These are phyloP conservation scores for Aptenodytes patagonicus DNA, from an alignment of 2,113 vertebrate species.

Conservation along the genomic window DNA sequence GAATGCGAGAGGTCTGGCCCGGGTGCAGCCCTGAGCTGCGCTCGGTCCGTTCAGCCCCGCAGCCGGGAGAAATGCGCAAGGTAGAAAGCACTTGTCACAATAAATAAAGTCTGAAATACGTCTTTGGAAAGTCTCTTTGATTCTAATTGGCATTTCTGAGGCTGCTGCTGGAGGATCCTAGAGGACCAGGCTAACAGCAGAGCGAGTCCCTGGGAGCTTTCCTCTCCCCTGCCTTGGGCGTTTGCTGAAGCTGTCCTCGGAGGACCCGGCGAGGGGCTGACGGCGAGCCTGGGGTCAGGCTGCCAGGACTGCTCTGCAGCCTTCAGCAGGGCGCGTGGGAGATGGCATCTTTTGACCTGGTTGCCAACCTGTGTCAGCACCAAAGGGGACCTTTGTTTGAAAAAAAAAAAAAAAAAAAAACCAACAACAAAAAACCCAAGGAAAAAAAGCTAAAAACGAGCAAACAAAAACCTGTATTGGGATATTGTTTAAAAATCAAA, in stretches of 20 bases:
- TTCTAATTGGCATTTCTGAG: background rate
- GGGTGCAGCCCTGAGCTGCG: background rate
- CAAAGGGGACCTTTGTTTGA: background rate
- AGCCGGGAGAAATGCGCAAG: background rate
- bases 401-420: background rate
- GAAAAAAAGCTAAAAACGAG: accelerated
- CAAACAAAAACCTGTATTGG: background rate
- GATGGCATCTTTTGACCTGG: background rate
- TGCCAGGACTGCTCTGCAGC: background rate
- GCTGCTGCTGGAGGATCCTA: background rate
- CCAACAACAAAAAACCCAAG: background rate
- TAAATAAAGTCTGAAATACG: accelerated
- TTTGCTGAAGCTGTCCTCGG: background rate
- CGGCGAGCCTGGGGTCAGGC: background rate
- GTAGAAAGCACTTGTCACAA: background rate
- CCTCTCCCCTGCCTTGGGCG: accelerated
- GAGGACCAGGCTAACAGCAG: background rate
- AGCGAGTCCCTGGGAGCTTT: background rate
- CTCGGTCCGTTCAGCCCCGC: accelerated
- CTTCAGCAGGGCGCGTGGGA: background rate
- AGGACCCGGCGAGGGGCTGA: background rate
- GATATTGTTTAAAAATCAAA: background rate
- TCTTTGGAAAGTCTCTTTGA: background rate
- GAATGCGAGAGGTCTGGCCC: background rate
- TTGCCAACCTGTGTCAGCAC: background rate